A percentile compares a stretch with the other conserved stretches of the same genome.
Conservation (phyloP, 1,140 invertebrate species). For the Diprion similis region DNA sequence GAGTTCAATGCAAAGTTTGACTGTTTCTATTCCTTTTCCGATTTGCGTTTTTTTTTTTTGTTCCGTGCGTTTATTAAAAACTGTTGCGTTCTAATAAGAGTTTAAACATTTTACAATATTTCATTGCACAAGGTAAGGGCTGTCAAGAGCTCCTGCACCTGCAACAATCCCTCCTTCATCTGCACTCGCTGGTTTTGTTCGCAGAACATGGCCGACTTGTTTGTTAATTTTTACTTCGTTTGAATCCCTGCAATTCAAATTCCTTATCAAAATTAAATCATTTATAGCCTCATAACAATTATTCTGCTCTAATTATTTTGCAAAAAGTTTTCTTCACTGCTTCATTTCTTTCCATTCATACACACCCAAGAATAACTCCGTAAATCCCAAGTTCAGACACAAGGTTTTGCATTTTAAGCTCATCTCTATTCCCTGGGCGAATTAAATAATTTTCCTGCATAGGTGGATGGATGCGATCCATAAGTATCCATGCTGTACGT, state of each 20-base stretch:
- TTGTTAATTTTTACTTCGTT: conserved; percentile 75
- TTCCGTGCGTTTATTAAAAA: neutral
- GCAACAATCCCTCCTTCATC: conserved; percentile 93
- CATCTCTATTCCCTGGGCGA: conserved; percentile 62
- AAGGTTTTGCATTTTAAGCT: conserved; percentile 36
- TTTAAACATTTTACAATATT: neutral
- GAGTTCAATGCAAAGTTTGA: neutral
- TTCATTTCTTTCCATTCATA: neutral
- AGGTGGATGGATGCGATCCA: conserved; percentile 86
- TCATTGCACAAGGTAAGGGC: conserved; percentile 68
- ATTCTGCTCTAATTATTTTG: too few relatives aligned
- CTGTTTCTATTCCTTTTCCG: neutral
- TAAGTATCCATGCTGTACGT: conserved; percentile 90
- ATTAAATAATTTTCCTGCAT: conserved; percentile 82
- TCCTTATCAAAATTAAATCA: conserved; percentile 9
- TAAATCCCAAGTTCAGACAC: conserved; percentile 94
- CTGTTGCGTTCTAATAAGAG: neutral
- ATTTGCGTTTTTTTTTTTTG: neutral
- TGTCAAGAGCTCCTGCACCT: conserved; percentile 87
- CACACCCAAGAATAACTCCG: conserved; percentile 86
- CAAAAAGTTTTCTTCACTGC: too few relatives aligned
- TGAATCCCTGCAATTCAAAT: conserved; percentile 64
- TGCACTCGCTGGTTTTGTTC: conserved; percentile 83
- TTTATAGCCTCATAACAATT: too few relatives aligned
- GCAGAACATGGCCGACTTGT: conserved; percentile 89